Conservation (phyloP, 2,888 invertebrate species). For the Cryptus viduatorius region DNA sequence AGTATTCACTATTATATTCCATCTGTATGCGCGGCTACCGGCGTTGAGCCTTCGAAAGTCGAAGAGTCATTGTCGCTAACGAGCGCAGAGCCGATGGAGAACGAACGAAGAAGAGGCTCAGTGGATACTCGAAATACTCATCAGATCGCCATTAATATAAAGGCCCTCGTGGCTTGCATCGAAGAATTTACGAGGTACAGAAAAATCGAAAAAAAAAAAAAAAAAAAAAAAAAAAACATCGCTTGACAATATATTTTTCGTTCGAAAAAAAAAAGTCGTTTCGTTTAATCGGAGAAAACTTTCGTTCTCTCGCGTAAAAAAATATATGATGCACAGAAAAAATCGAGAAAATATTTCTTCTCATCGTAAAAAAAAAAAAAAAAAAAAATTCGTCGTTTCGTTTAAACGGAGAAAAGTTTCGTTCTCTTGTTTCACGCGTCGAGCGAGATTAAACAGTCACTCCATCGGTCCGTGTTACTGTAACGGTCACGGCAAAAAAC, state of each 20-base stretch:
- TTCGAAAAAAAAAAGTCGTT: not conserved
- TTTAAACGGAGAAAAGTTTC: slow-evolving; percentile 24
- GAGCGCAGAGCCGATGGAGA: slow-evolving; percentile 73
- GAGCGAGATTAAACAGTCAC: slow-evolving; percentile 58
- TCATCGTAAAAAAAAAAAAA: not conserved
- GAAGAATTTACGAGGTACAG: slow-evolving; percentile 11
- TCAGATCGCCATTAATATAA: slow-evolving; percentile 41
- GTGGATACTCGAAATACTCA: slow-evolving; percentile 57
- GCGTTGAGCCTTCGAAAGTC: slow-evolving; percentile 70
- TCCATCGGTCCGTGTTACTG: slow-evolving; percentile 33
- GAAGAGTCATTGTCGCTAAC: slow-evolving; percentile 82
- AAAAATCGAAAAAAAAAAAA: not conserved
- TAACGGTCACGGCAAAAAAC: not conserved
- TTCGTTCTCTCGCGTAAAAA: not conserved
- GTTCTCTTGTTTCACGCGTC: slow-evolving; percentile 33
- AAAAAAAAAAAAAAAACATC: not conserved
- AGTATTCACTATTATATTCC: slow-evolving; percentile 62
- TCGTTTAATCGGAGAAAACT: not conserved
- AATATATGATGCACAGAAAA: not conserved
- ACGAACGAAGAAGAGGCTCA: slow-evolving; percentile 43
- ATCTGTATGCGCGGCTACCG: slow-evolving; percentile 56
- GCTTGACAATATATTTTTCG: not conserved
- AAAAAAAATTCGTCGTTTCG: not conserved
- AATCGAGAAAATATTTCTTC: not conserved
- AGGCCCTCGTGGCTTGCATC: not conserved